Percentiles rank a stretch among this genome's conserved stretches.
These are phyloP conservation scores for Smittia aterrima DNA, from an alignment of 2,888 invertebrate genomes.

Conservation along the genomic window DNA sequence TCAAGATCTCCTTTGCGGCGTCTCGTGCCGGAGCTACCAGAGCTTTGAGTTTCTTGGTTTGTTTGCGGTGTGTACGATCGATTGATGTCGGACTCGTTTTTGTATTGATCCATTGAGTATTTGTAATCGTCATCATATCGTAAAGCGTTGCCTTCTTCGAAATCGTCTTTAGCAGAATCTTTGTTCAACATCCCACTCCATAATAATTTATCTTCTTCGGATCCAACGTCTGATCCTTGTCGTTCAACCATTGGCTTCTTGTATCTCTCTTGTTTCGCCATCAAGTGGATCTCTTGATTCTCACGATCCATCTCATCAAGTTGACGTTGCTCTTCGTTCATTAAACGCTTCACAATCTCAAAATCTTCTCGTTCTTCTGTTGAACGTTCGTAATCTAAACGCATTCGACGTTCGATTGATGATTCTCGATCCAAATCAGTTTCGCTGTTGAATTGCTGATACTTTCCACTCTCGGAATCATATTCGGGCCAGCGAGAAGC, in stretches of 20 bases:
- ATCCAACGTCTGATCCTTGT: conserved; percentile 55
- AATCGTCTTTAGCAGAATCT: conserved; percentile 47
- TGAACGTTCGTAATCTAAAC: conserved; percentile 48
- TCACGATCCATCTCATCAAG: conserved; percentile 59
- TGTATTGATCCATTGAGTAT: conserved; percentile 32
- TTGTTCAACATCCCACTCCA: conserved; percentile 47
- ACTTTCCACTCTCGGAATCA: conserved; percentile 55
- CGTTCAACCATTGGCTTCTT: conserved; percentile 51
- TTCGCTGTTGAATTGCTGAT: conserved; percentile 51
- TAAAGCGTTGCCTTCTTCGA: conserved; percentile 51
- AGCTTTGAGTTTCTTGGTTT: conserved; percentile 59
- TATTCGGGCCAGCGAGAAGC: conserved; percentile 41
- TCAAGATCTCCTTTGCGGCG: conserved; percentile 69
- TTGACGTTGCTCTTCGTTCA: conserved; percentile 58
- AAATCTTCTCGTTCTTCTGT: conserved; percentile 47
- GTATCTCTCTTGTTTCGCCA: conserved; percentile 53
- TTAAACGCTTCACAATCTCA: conserved; percentile 48
- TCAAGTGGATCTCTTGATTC: conserved; percentile 58
- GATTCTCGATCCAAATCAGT: conserved; percentile 52
- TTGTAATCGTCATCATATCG: conserved; percentile 43
- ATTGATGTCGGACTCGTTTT: conserved; percentile 49
- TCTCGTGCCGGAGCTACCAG: conserved; percentile 60
- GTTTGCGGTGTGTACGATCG: conserved; percentile 50
- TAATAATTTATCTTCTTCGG: conserved; percentile 53
- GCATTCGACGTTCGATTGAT: conserved; percentile 54